Evolutionary conservation across 2,797 vertebrate species (phyloP).

Genomic region (Selene dorsalis): DNA sequence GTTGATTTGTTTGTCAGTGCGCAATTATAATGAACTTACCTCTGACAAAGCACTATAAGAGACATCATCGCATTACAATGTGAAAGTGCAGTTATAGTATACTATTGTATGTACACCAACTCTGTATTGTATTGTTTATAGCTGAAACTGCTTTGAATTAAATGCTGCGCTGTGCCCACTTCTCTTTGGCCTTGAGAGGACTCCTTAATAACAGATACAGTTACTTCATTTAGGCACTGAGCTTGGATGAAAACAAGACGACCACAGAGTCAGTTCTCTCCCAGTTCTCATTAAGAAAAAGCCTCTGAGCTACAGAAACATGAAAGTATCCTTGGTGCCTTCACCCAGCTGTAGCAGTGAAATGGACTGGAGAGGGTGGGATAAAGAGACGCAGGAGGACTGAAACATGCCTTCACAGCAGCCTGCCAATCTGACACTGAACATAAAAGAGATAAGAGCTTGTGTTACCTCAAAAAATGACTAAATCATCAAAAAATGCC

Average conservation of each 20-base stretch:
- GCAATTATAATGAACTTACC: background rate
- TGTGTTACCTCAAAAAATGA: conserved; percentile 60
- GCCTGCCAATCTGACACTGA: conserved; percentile 59
- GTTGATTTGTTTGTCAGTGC: background rate
- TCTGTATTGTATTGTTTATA: conserved; percentile 9
- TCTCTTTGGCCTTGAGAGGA: conserved; percentile 30
- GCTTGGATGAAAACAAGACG: conserved; percentile 61
- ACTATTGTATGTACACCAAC: no score
- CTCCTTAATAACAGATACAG: conserved; percentile 44
- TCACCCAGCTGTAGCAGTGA: conserved; percentile 71
- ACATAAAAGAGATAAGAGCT: conserved; percentile 69
- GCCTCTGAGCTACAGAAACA: conserved; percentile 77
- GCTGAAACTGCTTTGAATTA: conserved; percentile 23
- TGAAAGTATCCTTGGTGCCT: conserved; percentile 74
- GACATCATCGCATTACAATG: background rate
- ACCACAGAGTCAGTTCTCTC: conserved; percentile 65
- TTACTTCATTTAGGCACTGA: conserved; percentile 57
- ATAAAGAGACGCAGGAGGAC: conserved; percentile 70
- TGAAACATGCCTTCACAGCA: conserved; percentile 72
- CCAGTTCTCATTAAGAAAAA: conserved; percentile 75
- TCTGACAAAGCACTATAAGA: conserved; percentile 7
- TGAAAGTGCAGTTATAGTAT: background rate
- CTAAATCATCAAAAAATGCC: conserved; percentile 61
- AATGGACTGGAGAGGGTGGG: conserved; percentile 65
- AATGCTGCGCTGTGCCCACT: conserved; percentile 19